phyloP scores from a whole-genome alignment of 35 echinoderm and acorn worm species.

The Hemicentrotus pulcherrimus region DNA sequence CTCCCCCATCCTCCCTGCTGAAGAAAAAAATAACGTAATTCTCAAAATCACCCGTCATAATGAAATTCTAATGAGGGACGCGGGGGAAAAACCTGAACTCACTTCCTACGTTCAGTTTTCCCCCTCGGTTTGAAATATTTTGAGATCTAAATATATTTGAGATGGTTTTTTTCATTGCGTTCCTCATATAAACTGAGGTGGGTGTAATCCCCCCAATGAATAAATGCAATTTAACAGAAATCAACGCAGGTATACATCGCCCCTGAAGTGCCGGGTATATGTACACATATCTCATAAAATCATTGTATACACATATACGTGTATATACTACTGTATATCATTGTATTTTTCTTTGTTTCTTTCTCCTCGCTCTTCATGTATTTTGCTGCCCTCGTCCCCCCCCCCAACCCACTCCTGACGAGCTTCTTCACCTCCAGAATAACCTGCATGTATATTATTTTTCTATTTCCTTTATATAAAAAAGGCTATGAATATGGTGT shows the following conservation, averaged over 20 bases:
- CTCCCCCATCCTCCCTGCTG: not conserved
- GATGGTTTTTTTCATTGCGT: not conserved
- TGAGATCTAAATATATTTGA: not conserved
- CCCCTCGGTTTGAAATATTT: not conserved
- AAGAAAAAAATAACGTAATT: not conserved
- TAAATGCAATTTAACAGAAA: slow-evolving; percentile 30
- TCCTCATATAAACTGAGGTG: not conserved
- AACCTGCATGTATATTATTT: too few relatives aligned
- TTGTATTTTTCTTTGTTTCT: not conserved
- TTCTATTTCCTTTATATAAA: too few relatives aligned
- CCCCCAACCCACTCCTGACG: too few relatives aligned
- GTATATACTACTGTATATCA: not conserved
- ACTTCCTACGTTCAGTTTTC: not conserved
- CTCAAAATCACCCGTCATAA: not conserved
- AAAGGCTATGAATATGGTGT: too few relatives aligned
- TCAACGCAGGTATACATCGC: not conserved
- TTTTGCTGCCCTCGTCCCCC: not conserved
- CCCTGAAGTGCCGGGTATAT: not conserved
- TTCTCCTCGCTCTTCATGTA: not conserved
- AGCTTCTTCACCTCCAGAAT: too few relatives aligned
- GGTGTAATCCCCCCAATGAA: slow-evolving; percentile 21
- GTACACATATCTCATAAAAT: not conserved
- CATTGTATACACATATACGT: not conserved
- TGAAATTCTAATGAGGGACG: not conserved
- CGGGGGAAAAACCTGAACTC: not conserved